These are phyloP conservation scores for Liasis olivaceus DNA, from an alignment of 2,797 vertebrate genomes.

Conservation along the genomic window DNA sequence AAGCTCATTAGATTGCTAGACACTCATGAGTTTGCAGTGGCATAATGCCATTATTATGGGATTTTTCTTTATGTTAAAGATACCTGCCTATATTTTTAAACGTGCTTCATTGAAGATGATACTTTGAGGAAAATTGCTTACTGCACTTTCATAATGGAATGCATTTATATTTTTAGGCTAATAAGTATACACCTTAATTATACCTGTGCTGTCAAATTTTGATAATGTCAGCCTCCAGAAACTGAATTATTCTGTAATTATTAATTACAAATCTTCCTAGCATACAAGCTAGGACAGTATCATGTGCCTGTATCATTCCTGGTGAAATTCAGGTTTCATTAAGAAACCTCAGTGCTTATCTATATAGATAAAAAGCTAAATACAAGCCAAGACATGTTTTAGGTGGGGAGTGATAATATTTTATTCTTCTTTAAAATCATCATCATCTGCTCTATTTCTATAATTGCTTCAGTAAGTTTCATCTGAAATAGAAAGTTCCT, in stretches of 20 bases:
- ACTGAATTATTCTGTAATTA: background rate
- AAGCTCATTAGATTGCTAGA: background rate
- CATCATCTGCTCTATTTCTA: background rate
- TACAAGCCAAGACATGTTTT: slow-evolving; percentile 35
- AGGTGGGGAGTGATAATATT: slow-evolving; percentile 21
- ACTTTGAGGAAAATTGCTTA: background rate
- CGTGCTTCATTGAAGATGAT: background rate
- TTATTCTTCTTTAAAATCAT: background rate
- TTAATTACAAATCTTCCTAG: background rate
- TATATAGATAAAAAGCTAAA: slow-evolving; percentile 36
- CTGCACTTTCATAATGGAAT: background rate
- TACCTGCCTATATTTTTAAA: background rate
- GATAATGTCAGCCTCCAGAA: background rate
- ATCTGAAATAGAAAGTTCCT: background rate
- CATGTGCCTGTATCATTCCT: background rate
- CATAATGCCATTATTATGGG: background rate
- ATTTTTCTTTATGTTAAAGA: background rate
- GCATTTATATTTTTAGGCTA: background rate
- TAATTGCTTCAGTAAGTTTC: accelerated
- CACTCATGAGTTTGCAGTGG: background rate
- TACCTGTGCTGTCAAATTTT: background rate
- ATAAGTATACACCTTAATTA: background rate
- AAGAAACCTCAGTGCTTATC: background rate
- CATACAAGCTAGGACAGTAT: background rate
- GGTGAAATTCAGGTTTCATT: background rate